Evolutionary conservation across 1,140 invertebrate genomes (phyloP).

Genomic region (Drosophila fuyamai): DNA sequence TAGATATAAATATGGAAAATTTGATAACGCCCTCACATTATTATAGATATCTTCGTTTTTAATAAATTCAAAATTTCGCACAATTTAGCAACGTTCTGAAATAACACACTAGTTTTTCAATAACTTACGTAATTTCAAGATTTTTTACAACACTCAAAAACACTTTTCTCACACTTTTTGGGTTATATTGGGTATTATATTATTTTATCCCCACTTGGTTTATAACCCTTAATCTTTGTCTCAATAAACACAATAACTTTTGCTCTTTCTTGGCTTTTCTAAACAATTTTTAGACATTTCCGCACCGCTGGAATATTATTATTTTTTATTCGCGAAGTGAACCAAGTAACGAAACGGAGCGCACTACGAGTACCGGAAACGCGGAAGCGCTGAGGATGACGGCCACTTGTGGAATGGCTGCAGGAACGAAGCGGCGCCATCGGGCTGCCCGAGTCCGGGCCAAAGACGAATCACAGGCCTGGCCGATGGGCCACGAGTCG

Average conservation of each 20-base stretch:
- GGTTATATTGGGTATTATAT: background rate
- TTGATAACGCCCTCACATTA: no score
- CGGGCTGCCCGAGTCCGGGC: slow-evolving; percentile 31
- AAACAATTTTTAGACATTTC: background rate
- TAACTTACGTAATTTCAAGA: background rate
- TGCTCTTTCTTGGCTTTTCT: background rate
- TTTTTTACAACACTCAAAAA: slow-evolving; percentile 12
- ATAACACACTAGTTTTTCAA: no score
- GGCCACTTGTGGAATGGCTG: slow-evolving; percentile 81
- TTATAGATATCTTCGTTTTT: no score
- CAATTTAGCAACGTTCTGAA: no score
- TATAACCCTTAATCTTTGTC: background rate
- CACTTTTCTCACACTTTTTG: slow-evolving; percentile 18
- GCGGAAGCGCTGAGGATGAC: slow-evolving; percentile 67
- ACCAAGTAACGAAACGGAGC: slow-evolving; percentile 59
- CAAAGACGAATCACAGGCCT: slow-evolving; percentile 72
- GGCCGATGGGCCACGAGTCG: slow-evolving; percentile 34
- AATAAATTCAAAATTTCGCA: no score
- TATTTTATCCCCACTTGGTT: background rate
- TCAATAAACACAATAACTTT: background rate
- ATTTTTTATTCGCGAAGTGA: slow-evolving; percentile 1
- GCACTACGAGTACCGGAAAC: slow-evolving; percentile 70
- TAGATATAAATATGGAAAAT: no score
- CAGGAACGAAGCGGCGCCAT: slow-evolving; percentile 37
- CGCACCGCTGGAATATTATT: slow-evolving; percentile 9